Percentiles rank a stretch among this genome's conserved stretches.
Evolutionary conservation across 1,140 invertebrate species (phyloP).

Genomic region (Euwallacea fornicatus): DNA sequence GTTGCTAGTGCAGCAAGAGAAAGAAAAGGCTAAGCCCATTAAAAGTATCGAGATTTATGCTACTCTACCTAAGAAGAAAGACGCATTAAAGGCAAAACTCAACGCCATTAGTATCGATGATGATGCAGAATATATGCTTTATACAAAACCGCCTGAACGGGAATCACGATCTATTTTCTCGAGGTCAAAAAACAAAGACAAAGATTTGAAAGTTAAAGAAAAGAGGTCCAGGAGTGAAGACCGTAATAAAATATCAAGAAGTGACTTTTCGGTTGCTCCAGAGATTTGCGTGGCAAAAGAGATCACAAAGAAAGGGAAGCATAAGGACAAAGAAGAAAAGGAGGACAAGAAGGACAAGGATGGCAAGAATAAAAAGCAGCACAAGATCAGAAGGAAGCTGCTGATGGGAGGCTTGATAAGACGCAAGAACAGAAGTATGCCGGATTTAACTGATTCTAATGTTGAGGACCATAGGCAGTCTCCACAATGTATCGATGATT

Average conservation of each 20-base stretch:
- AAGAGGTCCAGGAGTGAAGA: slow-evolving; percentile 83
- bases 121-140: slow-evolving; percentile 64
- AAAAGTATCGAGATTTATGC: slow-evolving; percentile 89
- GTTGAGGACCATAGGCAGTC: slow-evolving; percentile 49
- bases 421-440: slow-evolving; percentile 88
- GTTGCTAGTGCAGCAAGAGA: slow-evolving; percentile 55
- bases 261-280: slow-evolving; percentile 66
- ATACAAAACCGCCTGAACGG: slow-evolving; percentile 63
- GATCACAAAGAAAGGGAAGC: slow-evolving; percentile 60
- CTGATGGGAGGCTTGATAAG: slow-evolving; percentile 87
- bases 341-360: slow-evolving; percentile 65
- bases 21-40: slow-evolving; percentile 59
- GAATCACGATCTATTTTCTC: slow-evolving; percentile 67
- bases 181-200: slow-evolving; percentile 70
- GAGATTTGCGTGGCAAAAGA: slow-evolving; percentile 59
- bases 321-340: slow-evolving; percentile 58
- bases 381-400: slow-evolving; percentile 84
- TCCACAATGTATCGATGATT: slow-evolving; percentile 67
- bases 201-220: slow-evolving; percentile 60
- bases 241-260: slow-evolving; percentile 68
- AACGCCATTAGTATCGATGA: slow-evolving; percentile 66
- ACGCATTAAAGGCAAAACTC: slow-evolving; percentile 64
- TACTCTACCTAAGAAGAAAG: slow-evolving; percentile 86
- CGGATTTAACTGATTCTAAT: slow-evolving; percentile 79
- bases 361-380: slow-evolving; percentile 83